Base-by-base conservation (phyloP, 2,888 invertebrate genomes). In the Tholera decimalis region DNA sequence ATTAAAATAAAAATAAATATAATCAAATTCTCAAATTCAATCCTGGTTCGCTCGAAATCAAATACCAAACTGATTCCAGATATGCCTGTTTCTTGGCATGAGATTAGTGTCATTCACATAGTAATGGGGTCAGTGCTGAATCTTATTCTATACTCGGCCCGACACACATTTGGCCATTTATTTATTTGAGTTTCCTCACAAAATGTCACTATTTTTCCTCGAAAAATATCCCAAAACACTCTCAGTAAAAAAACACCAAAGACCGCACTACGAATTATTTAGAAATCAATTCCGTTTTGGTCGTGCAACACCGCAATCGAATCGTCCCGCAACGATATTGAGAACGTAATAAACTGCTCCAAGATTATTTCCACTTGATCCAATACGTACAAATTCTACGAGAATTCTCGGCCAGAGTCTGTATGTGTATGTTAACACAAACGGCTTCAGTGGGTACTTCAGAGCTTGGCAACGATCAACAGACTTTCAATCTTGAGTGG, bases 281-380 rank as follows among this genome's bases (percentile, higher is more conserved):
- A 83, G 85, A 86, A 90, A 88, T 88, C 88, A 88, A 90, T 89
- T 88, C n/a, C n/a, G n/a, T n/a, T n/a, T 85, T 81, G 80, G 73
- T 79, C 81, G 75, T 82, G 81, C 83, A 83, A 72, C 73, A 75
- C 56, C 55, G 77, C 79, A 85, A 87, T 88, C 82, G 86, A 83
- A 82, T 81, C 74, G 79, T 77, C 78, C 68, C 78, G 66, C 79
- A 79, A 80, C 86, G 85, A 88, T 93, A 92, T 91, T 92, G 91
- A 88, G 84, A 90, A 89, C 88, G 88, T 90, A 91, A 92, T 92
- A 92, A 92, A 90, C 89, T 85, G 85, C 84, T 87, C 76, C 79
- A 83, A 83, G 87, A 89, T 90, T 89, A 90, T 88, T 91, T 91
- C 86, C 90, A 89, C 88, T 90, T 82, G 83, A 87, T 82, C 85